Conservation (phyloP, 2,797 vertebrate species). For the Darevskia mixta region DNA sequence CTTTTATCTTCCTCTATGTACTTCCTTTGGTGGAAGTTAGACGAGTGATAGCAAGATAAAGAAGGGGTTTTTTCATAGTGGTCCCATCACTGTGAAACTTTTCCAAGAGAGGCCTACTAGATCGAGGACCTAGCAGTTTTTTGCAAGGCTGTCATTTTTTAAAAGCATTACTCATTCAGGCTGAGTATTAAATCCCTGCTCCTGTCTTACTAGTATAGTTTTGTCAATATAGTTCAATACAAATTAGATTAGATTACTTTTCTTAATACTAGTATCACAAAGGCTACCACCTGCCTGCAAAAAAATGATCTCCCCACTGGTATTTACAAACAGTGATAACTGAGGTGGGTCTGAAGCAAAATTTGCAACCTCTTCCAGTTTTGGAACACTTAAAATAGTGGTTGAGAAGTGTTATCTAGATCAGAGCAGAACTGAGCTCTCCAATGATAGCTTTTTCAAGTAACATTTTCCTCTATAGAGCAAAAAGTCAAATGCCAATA, state of each 20-base stretch:
- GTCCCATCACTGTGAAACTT: background rate
- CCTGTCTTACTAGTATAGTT: background rate
- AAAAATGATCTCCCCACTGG: slow-evolving; percentile 5
- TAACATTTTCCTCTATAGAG: background rate
- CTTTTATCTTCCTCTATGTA: background rate
- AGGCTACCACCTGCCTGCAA: background rate
- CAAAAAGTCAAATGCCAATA: background rate
- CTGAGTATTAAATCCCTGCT: background rate
- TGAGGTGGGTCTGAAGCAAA: slow-evolving; percentile 7
- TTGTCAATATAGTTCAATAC: background rate
- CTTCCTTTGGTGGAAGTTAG: background rate
- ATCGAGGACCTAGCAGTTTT: background rate
- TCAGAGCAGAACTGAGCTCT: background rate
- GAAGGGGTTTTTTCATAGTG: background rate
- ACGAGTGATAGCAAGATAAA: background rate
- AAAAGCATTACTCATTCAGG: background rate
- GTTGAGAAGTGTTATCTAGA: background rate
- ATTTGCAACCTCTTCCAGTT: slow-evolving; percentile 23
- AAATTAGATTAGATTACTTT: background rate
- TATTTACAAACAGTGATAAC: background rate
- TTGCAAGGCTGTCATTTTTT: background rate
- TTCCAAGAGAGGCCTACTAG: background rate
- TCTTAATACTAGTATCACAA: background rate
- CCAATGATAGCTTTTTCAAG: background rate
- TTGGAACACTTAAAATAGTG: slow-evolving; percentile 5